Conservation (phyloP, 2,888 invertebrate genomes). For the Hirudinaria manillensis region DNA sequence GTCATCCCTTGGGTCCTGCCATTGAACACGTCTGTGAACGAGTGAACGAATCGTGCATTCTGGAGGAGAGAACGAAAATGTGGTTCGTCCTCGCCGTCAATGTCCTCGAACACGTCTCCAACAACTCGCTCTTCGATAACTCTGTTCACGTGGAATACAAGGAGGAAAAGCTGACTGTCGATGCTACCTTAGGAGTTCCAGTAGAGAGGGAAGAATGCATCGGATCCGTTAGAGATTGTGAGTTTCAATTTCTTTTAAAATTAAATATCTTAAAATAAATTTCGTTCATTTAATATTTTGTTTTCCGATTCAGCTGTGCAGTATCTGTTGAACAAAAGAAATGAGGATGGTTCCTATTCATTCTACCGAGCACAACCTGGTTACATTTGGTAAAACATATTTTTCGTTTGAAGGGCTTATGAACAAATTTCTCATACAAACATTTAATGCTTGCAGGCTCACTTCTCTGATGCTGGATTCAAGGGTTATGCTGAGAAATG, state of each 20-base stretch:
- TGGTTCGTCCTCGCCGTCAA: not conserved
- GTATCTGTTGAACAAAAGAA: not conserved
- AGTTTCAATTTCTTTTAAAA: no score
- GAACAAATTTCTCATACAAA: not conserved
- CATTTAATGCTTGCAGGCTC: not conserved
- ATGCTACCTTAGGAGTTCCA: not conserved
- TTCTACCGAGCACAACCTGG: not conserved
- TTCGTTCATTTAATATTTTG: not conserved
- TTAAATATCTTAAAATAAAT: no score
- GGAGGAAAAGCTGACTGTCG: not conserved
- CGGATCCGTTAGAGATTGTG: not conserved
- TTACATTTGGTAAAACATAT: not conserved
- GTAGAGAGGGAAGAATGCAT: not conserved
- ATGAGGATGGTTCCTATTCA: not conserved
- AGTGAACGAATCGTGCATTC: not conserved
- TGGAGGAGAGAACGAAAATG: constrained; percentile 1
- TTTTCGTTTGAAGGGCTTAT: not conserved
- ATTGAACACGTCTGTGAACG: constrained; percentile 5
- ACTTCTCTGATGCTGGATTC: not conserved
- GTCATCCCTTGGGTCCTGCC: not conserved
- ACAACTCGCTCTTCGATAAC: not conserved
- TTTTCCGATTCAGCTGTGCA: not conserved
- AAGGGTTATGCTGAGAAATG: not conserved
- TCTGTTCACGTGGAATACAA: not conserved
- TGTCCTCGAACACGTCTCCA: not conserved